These are phyloP conservation scores for Pseudococcus viburni DNA, from an alignment of 2,888 invertebrate genomes.

Conservation along the genomic window DNA sequence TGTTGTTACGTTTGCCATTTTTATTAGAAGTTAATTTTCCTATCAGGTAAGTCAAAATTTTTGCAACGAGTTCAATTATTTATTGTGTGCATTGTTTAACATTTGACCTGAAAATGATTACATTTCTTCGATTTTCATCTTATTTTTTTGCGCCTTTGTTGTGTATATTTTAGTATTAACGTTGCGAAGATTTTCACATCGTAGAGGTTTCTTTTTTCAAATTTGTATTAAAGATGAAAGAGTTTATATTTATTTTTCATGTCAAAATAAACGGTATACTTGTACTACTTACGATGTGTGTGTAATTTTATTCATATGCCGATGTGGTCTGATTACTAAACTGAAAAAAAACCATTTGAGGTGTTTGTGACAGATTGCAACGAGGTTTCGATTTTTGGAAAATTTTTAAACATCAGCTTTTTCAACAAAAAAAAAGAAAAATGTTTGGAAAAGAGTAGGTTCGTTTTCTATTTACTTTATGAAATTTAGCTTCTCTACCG, in stretches of 20 bases:
- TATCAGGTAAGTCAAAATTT: slow-evolving; percentile 55
- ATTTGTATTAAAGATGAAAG: slow-evolving; percentile 44
- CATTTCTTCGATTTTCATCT: slow-evolving; percentile 39
- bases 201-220: slow-evolving; percentile 50
- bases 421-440: too few species aligned
- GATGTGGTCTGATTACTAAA: not conserved
- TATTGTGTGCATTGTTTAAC: slow-evolving; percentile 30
- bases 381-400: too few species aligned
- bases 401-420: too few species aligned
- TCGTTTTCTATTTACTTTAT: too few species aligned
- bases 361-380: too few species aligned
- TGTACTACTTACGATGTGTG: slow-evolving; percentile 50
- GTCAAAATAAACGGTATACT: slow-evolving; percentile 63
- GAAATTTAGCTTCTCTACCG: too few species aligned
- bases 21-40: slow-evolving; percentile 58
- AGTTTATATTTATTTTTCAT: slow-evolving; percentile 63
- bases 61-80: slow-evolving; percentile 51
- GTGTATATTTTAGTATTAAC: slow-evolving; percentile 39
- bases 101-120: slow-evolving; percentile 26
- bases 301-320: not conserved
- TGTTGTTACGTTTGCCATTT: slow-evolving; percentile 60
- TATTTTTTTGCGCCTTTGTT: slow-evolving; percentile 27
- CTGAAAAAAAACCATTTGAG: too few species aligned
- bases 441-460: too few species aligned
- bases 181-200: slow-evolving; percentile 52